Conservation (phyloP, 2,113 vertebrate species). For the Delphinapterus leucas region DNA sequence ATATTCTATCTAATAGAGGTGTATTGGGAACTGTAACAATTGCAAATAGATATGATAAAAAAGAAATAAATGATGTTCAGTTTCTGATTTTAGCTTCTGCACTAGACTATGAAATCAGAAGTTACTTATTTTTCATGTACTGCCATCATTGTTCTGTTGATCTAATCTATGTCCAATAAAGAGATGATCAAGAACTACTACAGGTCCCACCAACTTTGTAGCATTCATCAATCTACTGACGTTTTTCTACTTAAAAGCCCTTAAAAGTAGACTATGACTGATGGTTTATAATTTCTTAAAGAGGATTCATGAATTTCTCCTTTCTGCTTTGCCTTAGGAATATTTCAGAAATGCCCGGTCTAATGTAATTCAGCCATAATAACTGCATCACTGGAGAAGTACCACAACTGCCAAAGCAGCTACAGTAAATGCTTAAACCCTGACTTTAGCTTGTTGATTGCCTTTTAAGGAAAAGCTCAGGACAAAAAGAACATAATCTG, state of each 20-base stretch:
- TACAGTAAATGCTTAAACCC: not conserved
- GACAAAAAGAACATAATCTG: not conserved
- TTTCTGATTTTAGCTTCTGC: constrained; percentile 40
- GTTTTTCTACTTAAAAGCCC: not conserved
- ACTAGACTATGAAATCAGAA: constrained; percentile 31
- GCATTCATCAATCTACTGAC: not conserved
- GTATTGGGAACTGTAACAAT: constrained; percentile 19
- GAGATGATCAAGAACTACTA: constrained; percentile 15
- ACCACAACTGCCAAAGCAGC: not conserved
- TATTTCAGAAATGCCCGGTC: constrained; percentile 25
- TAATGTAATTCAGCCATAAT: not conserved
- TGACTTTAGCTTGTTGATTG: not conserved
- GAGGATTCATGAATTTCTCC: constrained; percentile 36
- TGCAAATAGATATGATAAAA: constrained; percentile 36
- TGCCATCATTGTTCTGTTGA: constrained; percentile 39
- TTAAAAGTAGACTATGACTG: constrained; percentile 30
- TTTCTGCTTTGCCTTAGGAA: constrained; percentile 24
- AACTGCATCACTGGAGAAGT: not conserved
- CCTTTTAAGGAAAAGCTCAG: constrained; percentile 45
- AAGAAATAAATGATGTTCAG: constrained; percentile 43
- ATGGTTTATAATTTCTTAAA: constrained; percentile 1
- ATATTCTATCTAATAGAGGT: constrained; percentile 50
- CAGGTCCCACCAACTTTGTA: not conserved
- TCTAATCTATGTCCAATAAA: constrained; percentile 61
- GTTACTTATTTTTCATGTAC: constrained; percentile 44